Evolutionary conservation across 1,140 invertebrate species (phyloP), one percentile per base, ranked within the genome.

Genomic region (Harpegnathos saltator): DNA sequence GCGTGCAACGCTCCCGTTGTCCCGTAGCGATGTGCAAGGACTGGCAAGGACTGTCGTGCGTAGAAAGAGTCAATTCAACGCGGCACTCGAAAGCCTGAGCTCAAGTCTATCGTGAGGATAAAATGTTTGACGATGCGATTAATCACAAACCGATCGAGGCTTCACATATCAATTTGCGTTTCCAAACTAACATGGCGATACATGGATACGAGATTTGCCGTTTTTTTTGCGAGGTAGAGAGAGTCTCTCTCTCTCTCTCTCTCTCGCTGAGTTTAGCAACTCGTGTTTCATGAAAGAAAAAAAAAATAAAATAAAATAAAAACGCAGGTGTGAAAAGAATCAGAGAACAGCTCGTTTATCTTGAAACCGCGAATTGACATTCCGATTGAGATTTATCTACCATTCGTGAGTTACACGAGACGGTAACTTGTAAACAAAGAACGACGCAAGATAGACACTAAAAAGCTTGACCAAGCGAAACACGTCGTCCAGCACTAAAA

Each of bases 381-480:
- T 61, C 50, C 26, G n/a, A 82, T 50, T 82, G 26, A 82, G 26
- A 44, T 15, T 71, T 58, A 15, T 26, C 58, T 82, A 33, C 62
- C 50, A 73, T 52, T 12, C 12, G 24, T 50, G 19, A 50, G 44
- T 19, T 59, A 69, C 19, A 54, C 26, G 26, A 38, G 24, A 24
- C 62, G 11, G 19, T 75, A 83, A 83, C 62, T 83, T 83, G 74
- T 68, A 80, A 80, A 84, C 26, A 80, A 80, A 84, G 65, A 84
- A 22, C 48, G 38, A n/a, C 50, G 22, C 48, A 29, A 77, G 63
- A 77, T 12, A 71, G 63, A 72, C 33, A 26, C 26, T 74, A 75
- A 86, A 78, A 83, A 86, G 72, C 77, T 58, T 72, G 68, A 71
- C 56, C 56, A 87, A 73, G 81, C 62, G 78, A 73, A 86, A 83